Conservation (phyloP, 2,888 invertebrate genomes). For the Tetramorium bicarinatum region DNA sequence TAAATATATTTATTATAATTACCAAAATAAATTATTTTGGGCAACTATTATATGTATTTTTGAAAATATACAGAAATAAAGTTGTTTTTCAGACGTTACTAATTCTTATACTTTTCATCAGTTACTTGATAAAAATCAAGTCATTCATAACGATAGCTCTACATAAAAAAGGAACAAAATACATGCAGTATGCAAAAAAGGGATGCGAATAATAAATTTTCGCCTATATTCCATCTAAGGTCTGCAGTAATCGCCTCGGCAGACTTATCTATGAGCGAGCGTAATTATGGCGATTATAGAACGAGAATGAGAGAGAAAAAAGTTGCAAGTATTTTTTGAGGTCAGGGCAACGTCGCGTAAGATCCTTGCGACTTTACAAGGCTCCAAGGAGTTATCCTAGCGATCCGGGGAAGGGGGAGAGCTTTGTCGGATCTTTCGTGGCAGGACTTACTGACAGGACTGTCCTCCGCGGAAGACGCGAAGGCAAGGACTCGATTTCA, state of each 20-base stretch:
- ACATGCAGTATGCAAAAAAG: neutral
- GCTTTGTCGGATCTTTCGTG: constrained; percentile 62
- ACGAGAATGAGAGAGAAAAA: constrained; percentile 20
- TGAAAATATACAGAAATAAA: neutral
- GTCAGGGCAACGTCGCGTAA: constrained; percentile 81
- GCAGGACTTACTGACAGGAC: constrained; percentile 58
- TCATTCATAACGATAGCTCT: neutral
- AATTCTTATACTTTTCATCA: neutral
- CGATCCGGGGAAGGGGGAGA: neutral
- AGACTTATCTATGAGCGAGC: constrained; percentile 49
- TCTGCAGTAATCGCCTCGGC: constrained; percentile 7
- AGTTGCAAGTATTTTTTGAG: constrained; percentile 80
- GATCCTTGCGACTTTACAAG: constrained; percentile 80
- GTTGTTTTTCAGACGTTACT: neutral
- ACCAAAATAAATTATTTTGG: neutral
- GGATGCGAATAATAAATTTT: constrained; percentile 11
- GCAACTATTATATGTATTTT: neutral
- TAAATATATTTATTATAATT: neutral
- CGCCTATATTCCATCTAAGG: neutral
- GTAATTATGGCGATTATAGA: constrained; percentile 74
- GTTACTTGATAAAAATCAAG: neutral
- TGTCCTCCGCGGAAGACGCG: constrained; percentile 35
- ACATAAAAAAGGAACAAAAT: neutral
- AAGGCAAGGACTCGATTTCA: constrained; percentile 53
- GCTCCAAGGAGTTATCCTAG: constrained; percentile 71